These are phyloP conservation scores for Chloroclysta siterata DNA, from an alignment of 2,888 invertebrate genomes.

Conservation along the genomic window DNA sequence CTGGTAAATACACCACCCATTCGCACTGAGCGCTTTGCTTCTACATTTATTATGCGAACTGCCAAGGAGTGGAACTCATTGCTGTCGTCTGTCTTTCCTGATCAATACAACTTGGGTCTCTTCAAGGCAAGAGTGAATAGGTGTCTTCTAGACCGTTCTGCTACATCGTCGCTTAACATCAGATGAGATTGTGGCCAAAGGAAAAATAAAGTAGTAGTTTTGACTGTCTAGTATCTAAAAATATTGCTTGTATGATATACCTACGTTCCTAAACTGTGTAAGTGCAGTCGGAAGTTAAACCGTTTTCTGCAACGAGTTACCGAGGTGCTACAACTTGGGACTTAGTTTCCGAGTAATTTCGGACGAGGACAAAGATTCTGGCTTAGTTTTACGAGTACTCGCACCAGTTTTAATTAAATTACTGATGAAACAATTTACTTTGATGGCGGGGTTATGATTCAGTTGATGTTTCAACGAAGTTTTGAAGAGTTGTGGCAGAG, in stretches of 20 bases:
- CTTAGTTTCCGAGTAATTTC: slow-evolving; percentile 61
- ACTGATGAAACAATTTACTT: slow-evolving; percentile 57
- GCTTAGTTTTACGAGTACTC: slow-evolving; percentile 65
- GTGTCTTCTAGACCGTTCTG: too few species aligned
- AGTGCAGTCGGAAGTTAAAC: slow-evolving; percentile 63
- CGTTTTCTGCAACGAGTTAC: slow-evolving; percentile 53
- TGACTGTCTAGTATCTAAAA: background rate
- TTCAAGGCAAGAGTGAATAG: too few species aligned
- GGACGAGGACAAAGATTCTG: slow-evolving; percentile 61
- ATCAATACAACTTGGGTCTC: too few species aligned
- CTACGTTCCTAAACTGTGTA: slow-evolving; percentile 34
- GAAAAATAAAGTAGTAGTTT: too few species aligned
- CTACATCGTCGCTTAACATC: too few species aligned
- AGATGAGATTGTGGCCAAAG: too few species aligned
- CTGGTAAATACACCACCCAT: too few species aligned
- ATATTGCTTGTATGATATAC: background rate
- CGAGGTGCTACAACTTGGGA: slow-evolving; percentile 53
- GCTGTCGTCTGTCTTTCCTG: too few species aligned
- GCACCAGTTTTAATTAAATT: slow-evolving; percentile 68
- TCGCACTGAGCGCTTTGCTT: too few species aligned
- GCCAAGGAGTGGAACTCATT: too few species aligned
- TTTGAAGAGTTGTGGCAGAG: slow-evolving; percentile 26
- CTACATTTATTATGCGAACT: too few species aligned
- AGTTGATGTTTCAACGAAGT: slow-evolving; percentile 32
- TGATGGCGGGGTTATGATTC: slow-evolving; percentile 42